Base-by-base conservation (phyloP, 2,888 invertebrate species). In the Bombylius discolor region DNA sequence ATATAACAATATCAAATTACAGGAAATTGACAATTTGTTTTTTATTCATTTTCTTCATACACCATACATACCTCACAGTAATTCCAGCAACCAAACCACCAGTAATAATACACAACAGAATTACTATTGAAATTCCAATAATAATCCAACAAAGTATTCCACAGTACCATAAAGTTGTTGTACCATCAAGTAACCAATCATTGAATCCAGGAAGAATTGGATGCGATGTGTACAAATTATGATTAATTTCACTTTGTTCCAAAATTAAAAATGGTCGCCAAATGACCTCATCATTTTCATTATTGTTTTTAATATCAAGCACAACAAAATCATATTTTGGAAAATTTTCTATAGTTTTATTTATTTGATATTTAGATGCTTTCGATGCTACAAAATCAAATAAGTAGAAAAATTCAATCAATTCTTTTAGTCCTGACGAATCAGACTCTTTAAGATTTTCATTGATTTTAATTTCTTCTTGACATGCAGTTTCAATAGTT, bases 231-330 rank as follows among this genome's bases (percentile, higher is more conserved):
- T 71, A 74, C 44, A 64, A 64, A 44, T 65, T 65, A 12, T 62
- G 61, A 52, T 66, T 63, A 48, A 67, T 64, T 61, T 67, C 65
- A 45, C 66, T 68, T 54, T 70, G 68, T 62, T 74, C 72, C 54
- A 74, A 63, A 58, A 74, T 73, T 54, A 74, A 65, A 60, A 74
- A 62, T 6, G 74, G 74, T 14, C 74, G 67, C 72, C 73, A 74
- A 59, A 68, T 70, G 54, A 68, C 65, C 47, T 59, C 60, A 47
- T 53, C 13, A 57, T 48, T 44, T 23, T 33, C 13, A 14, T 50
- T 48, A 4, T 8, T 47, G 34, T 54, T 55, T 44, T 50, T 56
- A 46, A 74, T 68, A 62, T 74, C 73, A 50, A 74, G 64, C 7
- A 74, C 71, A 50, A 74, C 65, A 58, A 74, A 74, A 67, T 74